These are phyloP conservation scores for Aurelia coerulea DNA, from an alignment of 30 jellyfish, hydroid and myxozoan genomes.

Conservation along the genomic window DNA sequence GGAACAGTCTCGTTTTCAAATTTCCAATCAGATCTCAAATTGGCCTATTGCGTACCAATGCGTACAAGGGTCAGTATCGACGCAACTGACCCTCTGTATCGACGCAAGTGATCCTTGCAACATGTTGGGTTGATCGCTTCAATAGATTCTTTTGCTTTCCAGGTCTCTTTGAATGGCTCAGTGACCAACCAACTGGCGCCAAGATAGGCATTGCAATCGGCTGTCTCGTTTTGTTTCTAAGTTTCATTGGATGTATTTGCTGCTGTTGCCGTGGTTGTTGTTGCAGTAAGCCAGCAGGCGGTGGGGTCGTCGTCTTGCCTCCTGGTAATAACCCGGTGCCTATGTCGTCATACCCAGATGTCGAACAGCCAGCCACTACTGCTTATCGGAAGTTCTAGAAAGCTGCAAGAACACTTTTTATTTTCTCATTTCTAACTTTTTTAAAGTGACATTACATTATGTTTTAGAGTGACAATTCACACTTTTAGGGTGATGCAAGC, in stretches of 20 bases:
- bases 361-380: not conserved
- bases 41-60: no score
- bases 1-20: no score
- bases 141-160: not conserved
- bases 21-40: no score
- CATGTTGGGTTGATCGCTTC: no score
- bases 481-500: no score
- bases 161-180: not conserved
- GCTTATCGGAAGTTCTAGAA: not conserved
- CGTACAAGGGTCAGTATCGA: no score
- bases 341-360: slow-evolving; percentile 8
- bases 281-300: not conserved
- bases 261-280: not conserved
- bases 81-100: no score
- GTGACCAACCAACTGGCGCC: not conserved
- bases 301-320: not conserved
- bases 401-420: not conserved
- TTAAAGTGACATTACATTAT: no score
- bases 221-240: not conserved
- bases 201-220: not conserved
- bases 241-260: not conserved
- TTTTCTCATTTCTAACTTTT: no score
- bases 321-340: not conserved
- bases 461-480: no score
- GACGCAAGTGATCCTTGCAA: no score